phyloP scores from a whole-genome alignment of 2,113 vertebrate genomes.

The Spheniscus mendiculus region DNA sequence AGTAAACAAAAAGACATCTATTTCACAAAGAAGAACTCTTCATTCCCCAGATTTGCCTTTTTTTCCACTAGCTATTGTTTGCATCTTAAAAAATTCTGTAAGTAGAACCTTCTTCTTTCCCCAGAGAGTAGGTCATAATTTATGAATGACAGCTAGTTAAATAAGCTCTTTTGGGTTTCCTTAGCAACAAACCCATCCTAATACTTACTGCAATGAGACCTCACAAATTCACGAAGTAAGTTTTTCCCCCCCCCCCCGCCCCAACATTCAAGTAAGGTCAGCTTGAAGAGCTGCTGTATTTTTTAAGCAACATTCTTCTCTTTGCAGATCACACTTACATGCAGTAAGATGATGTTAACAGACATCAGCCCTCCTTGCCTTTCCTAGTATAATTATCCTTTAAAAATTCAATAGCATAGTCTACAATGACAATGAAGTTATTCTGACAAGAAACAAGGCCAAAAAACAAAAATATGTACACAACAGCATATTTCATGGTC shows the following conservation, averaged over 20 bases:
- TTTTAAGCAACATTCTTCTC: neutral
- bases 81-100: neutral
- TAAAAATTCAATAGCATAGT: neutral
- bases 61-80: neutral
- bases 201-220: neutral
- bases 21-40: neutral
- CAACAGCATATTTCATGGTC: neutral
- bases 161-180: neutral
- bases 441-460: neutral
- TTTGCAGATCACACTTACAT: neutral
- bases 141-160: neutral
- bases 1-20: neutral
- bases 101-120: neutral
- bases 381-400: neutral
- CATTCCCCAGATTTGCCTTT: neutral
- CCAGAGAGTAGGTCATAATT: neutral
- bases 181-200: neutral
- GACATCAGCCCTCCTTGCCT: neutral
- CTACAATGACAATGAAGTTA: neutral
- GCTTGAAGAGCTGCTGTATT: neutral
- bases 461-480: neutral
- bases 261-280: neutral
- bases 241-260: neutral
- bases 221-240: neutral
- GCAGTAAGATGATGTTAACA: neutral